These are phyloP conservation scores for Silurus lanzhouensis DNA, from an alignment of 2,797 vertebrate genomes.

Conservation along the genomic window DNA sequence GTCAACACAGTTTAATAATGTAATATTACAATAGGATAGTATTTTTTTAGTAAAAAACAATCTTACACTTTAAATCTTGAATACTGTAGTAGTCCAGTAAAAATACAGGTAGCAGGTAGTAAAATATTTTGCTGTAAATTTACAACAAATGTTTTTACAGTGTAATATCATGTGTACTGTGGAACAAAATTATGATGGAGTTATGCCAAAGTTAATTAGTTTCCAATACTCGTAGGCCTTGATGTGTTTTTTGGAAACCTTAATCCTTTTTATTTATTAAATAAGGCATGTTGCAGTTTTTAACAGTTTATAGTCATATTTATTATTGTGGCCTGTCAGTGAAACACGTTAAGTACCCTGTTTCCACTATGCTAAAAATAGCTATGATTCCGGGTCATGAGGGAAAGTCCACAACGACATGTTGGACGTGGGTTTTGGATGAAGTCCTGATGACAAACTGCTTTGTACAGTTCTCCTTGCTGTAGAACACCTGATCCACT, in stretches of 20 bases:
- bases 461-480: not conserved
- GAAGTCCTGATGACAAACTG: not conserved
- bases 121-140: too few relatives aligned
- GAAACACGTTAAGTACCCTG: too few relatives aligned
- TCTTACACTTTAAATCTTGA: too few relatives aligned
- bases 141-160: too few relatives aligned
- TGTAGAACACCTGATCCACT: slow-evolving; percentile 13
- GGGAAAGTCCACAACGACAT: not conserved
- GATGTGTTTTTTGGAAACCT: not conserved
- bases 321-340: not conserved
- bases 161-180: not conserved
- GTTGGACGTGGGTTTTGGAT: not conserved
- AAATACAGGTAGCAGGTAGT: too few relatives aligned
- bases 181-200: not conserved
- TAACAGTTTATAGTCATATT: not conserved
- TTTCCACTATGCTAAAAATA: too few relatives aligned
- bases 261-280: not conserved
- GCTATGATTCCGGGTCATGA: not conserved
- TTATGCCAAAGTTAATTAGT: not conserved
- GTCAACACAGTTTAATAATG: too few relatives aligned
- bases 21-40: too few relatives aligned
- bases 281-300: not conserved
- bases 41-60: too few relatives aligned
- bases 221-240: not conserved
- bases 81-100: too few relatives aligned